Conservation (phyloP, 1,140 invertebrate genomes). For the Atopsyche davidsoni region DNA sequence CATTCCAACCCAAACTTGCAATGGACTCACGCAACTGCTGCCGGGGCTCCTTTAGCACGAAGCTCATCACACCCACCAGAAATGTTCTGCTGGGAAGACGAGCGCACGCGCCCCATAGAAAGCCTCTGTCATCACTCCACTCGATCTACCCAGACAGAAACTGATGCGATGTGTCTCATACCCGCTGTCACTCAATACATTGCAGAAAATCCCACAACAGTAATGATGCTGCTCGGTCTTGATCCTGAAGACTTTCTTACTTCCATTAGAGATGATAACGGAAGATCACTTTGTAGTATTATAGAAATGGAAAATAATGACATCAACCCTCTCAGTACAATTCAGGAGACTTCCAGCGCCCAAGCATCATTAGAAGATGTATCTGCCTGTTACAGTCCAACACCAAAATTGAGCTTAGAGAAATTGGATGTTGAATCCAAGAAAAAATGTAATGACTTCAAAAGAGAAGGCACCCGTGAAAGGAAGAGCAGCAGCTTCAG, state of each 20-base stretch:
- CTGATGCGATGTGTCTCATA: slow-evolving; percentile 35
- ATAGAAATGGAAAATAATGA: slow-evolving; percentile 24
- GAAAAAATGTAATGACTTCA: slow-evolving; percentile 28
- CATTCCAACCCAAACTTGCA: slow-evolving; percentile 66
- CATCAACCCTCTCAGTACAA: slow-evolving; percentile 25
- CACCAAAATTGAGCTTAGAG: slow-evolving; percentile 24
- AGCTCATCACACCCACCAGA: slow-evolving; percentile 77
- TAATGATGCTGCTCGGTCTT: slow-evolving; percentile 44
- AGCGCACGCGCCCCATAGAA: slow-evolving; percentile 26
- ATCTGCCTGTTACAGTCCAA: slow-evolving; percentile 21
- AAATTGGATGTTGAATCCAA: slow-evolving; percentile 26
- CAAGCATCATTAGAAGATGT: slow-evolving; percentile 28
- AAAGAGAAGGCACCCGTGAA: slow-evolving; percentile 35
- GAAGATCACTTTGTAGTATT: slow-evolving; percentile 23
- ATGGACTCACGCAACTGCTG: slow-evolving; percentile 36
- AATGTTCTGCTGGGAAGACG: slow-evolving; percentile 65
- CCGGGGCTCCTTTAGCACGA: slow-evolving; percentile 53
- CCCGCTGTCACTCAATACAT: slow-evolving; percentile 47
- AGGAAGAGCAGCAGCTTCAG: slow-evolving; percentile 36
- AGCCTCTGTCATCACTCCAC: slow-evolving; percentile 38
- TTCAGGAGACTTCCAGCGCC: slow-evolving; percentile 28
- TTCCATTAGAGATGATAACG: slow-evolving; percentile 15
- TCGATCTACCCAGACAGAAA: slow-evolving; percentile 43
- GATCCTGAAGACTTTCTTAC: slow-evolving; percentile 34
- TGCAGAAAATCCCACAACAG: slow-evolving; percentile 46